Conservation (phyloP, 2,113 vertebrate genomes). For the Chrysemys picta region DNA sequence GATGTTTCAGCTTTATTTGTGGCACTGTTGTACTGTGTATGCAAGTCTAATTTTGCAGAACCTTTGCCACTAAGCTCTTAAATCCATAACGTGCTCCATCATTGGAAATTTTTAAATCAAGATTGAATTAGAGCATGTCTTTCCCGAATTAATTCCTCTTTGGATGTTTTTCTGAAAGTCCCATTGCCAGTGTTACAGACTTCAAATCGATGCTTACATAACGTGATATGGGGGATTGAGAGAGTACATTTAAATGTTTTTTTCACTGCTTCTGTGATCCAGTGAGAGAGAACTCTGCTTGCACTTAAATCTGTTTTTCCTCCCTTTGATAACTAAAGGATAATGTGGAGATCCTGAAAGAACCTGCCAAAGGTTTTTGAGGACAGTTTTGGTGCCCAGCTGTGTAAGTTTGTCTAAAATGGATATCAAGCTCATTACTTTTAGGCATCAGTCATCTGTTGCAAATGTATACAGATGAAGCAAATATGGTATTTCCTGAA, state of each 20-base stretch:
- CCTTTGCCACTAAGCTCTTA: slow-evolving; percentile 53
- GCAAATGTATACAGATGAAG: neutral
- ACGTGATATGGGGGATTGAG: slow-evolving; percentile 15
- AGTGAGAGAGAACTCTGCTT: neutral
- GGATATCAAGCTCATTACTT: neutral
- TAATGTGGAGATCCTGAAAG: neutral
- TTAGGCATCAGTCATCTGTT: neutral
- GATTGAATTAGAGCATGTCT: neutral
- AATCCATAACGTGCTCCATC: slow-evolving; percentile 23
- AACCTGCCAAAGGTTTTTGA: neutral
- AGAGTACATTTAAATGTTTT: slow-evolving; percentile 57
- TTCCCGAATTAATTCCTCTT: neutral
- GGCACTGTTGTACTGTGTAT: slow-evolving; percentile 17
- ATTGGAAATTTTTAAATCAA: neutral
- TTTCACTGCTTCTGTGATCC: neutral
- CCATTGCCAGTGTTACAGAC: neutral
- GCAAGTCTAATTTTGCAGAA: neutral
- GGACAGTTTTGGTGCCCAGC: neutral
- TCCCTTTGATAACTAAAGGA: neutral
- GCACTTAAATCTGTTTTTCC: neutral
- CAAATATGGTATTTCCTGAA: neutral
- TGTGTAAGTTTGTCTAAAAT: neutral
- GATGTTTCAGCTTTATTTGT: neutral
- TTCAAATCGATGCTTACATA: slow-evolving; percentile 39
- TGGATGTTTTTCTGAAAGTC: neutral